Percentiles rank a stretch among this genome's conserved stretches.
These are phyloP conservation scores for Yponomeuta evonymella DNA, from an alignment of 2,888 invertebrate genomes.

Conservation along the genomic window DNA sequence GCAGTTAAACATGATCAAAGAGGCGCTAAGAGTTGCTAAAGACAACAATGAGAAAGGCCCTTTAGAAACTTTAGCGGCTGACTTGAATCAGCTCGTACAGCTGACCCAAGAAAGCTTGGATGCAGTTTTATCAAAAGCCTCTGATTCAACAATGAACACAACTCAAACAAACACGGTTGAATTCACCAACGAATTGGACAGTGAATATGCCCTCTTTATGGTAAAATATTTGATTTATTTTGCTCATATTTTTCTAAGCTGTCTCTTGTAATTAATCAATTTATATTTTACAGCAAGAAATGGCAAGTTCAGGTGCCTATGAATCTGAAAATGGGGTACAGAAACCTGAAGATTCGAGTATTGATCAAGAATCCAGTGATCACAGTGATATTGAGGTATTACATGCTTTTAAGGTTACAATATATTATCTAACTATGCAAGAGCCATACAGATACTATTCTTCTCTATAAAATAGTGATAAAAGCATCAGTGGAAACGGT, in stretches of 20 bases:
- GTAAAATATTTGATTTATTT: constrained; percentile 44
- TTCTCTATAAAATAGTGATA: too few species aligned
- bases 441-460: too few species aligned
- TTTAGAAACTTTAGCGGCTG: constrained; percentile 76
- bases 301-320: constrained; percentile 67
- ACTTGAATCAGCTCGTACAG: constrained; percentile 81
- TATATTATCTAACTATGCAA: not conserved
- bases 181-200: constrained; percentile 45
- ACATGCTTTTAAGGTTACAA: constrained; percentile 9
- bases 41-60: constrained; percentile 72
- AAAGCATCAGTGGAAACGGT: too few species aligned
- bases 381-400: constrained; percentile 69
- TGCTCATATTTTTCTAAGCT: constrained; percentile 11
- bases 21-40: constrained; percentile 68
- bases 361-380: constrained; percentile 48
- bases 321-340: constrained; percentile 36
- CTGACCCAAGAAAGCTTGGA: constrained; percentile 79
- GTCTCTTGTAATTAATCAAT: not conserved
- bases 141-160: constrained; percentile 22
- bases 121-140: constrained; percentile 33
- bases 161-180: constrained; percentile 23
- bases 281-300: constrained; percentile 60
- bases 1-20: constrained; percentile 79
- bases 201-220: constrained; percentile 83
- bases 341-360: constrained; percentile 32